Conservation (phyloP, 2,888 invertebrate genomes). For the Cyaniris semiargus region DNA sequence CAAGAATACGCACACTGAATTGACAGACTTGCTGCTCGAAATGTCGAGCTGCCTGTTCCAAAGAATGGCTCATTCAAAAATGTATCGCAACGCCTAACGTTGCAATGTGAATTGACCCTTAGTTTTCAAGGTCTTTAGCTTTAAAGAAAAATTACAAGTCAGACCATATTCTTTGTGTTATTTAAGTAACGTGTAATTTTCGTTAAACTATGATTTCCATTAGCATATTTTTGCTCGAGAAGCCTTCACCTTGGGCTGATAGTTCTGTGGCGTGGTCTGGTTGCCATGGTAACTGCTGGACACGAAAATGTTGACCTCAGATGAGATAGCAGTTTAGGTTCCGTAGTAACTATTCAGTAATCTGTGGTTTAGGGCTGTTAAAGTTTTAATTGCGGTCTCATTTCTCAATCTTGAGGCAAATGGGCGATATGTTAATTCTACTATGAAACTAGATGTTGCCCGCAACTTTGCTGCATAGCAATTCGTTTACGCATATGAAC, state of each 20-base stretch:
- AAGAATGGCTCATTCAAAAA: too few relatives aligned
- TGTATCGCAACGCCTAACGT: too few relatives aligned
- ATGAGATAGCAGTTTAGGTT: background rate
- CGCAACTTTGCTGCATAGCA: too few relatives aligned
- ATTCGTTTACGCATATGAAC: too few relatives aligned
- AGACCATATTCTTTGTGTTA: background rate
- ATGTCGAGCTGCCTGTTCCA: too few relatives aligned
- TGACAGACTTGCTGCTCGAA: too few relatives aligned
- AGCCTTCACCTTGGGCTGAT: conserved; percentile 18
- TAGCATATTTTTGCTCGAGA: conserved; percentile 7
- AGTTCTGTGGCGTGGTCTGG: conserved; percentile 33
- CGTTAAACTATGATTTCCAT: background rate
- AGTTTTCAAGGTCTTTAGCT: background rate
- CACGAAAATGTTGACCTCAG: background rate
- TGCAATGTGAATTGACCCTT: background rate
- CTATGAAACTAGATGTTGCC: too few relatives aligned
- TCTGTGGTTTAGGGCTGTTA: background rate
- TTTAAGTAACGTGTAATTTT: conserved; percentile 18
- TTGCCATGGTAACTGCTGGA: conserved; percentile 47
- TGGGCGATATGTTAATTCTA: too few relatives aligned
- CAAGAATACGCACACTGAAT: too few relatives aligned
- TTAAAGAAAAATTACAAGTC: background rate
- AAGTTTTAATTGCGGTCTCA: background rate
- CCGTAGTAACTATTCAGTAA: too few relatives aligned
- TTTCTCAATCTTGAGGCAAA: background rate